Conservation (phyloP, 1,140 invertebrate genomes). For the Zaprionus vittiger region DNA sequence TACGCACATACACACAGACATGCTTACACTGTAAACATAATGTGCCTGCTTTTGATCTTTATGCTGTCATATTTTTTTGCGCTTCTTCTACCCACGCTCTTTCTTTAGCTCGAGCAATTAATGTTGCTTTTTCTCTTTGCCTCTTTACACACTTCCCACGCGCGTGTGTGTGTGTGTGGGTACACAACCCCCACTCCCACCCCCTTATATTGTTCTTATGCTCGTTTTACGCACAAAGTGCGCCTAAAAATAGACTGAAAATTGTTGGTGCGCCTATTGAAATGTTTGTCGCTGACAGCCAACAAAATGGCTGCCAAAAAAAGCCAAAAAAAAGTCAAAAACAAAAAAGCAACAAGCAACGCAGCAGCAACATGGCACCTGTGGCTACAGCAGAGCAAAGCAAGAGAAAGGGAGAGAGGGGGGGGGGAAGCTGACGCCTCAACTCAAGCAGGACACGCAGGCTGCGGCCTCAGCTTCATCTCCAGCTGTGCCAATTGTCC, state of each 20-base stretch:
- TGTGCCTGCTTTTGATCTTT: conserved; percentile 1
- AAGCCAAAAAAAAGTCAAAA: not conserved
- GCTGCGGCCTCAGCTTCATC: conserved; percentile 5
- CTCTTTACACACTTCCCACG: conserved; percentile 2
- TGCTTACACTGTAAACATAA: not conserved
- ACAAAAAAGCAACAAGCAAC: not conserved
- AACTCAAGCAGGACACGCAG: not conserved
- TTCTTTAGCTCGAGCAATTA: conserved; percentile 26
- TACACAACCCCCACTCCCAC: not conserved
- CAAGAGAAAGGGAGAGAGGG: not conserved
- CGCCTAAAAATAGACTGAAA: conserved; percentile 71
- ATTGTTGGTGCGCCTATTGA: conserved; percentile 69
- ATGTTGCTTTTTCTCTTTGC: conserved; percentile 27
- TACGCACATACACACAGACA: not conserved
- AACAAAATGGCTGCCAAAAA: conserved; percentile 42
- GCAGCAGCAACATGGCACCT: conserved; percentile 46
- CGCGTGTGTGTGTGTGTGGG: not conserved
- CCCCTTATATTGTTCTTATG: not conserved
- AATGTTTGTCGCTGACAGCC: conserved; percentile 58
- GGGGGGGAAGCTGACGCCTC: not conserved
- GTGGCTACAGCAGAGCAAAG: conserved; percentile 22
- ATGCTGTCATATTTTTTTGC: conserved; percentile 4
- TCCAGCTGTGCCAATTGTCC: conserved; percentile 37
- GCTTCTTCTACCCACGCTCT: conserved; percentile 1
- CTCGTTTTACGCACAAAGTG: conserved; percentile 26